Conservation (phyloP, 1,140 invertebrate species). For the Drosophila baimaii region DNA sequence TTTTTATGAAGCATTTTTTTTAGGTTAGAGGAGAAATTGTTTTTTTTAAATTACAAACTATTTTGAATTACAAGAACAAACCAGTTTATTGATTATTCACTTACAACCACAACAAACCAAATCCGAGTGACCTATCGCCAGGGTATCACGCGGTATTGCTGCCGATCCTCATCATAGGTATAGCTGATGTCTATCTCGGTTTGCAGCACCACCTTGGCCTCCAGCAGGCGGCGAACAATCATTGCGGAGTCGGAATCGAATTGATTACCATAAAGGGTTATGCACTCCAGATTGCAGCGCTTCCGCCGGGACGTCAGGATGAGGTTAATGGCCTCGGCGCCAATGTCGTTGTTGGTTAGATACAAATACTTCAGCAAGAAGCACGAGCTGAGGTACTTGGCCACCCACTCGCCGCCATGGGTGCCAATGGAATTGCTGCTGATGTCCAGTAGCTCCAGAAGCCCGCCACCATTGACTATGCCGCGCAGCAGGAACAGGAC, state of each 20-base stretch:
- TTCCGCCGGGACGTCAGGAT: slow-evolving; percentile 69
- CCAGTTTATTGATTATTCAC: too few species aligned
- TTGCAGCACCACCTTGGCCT: slow-evolving; percentile 55
- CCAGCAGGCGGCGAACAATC: slow-evolving; percentile 66
- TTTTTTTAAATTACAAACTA: too few species aligned
- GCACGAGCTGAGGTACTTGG: slow-evolving; percentile 56
- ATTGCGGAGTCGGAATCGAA: slow-evolving; percentile 53
- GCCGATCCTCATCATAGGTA: slow-evolving; percentile 53
- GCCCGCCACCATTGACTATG: slow-evolving; percentile 20
- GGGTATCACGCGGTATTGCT: slow-evolving; percentile 65
- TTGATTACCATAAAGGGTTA: slow-evolving; percentile 62
- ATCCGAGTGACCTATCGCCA: slow-evolving; percentile 29
- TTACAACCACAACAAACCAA: background rate
- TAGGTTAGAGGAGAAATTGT: too few species aligned
- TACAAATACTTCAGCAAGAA: slow-evolving; percentile 48
- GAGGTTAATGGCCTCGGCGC: slow-evolving; percentile 28
- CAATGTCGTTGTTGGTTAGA: slow-evolving; percentile 63
- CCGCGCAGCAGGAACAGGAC: slow-evolving; percentile 56
- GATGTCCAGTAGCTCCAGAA: slow-evolving; percentile 58
- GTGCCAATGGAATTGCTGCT: slow-evolving; percentile 62
- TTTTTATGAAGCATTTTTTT: background rate
- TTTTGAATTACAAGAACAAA: too few species aligned
- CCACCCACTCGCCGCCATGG: slow-evolving; percentile 68
- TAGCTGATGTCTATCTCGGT: slow-evolving; percentile 61
- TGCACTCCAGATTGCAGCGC: slow-evolving; percentile 34